Evolutionary conservation across 2,113 vertebrate species (phyloP), one percentile per base, ranked within the genome.

Genomic region (Oreochromis spilurus): DNA sequence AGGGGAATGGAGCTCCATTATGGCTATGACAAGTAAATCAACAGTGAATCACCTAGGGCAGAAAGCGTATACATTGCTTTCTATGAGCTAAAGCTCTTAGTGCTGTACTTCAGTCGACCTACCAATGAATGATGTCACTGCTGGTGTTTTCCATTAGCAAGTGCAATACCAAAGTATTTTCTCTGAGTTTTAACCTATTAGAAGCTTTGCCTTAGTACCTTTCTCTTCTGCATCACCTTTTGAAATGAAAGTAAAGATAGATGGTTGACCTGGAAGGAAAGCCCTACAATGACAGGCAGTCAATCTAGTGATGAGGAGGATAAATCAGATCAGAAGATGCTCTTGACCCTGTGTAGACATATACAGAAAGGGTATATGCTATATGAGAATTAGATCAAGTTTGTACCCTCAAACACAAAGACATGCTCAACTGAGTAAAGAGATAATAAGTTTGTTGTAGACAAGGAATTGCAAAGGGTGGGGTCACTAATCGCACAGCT

Each of bases 11-110:
- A 58, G 67, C 31, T 52, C 84, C 58, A 87, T 92, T 87, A 90
- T n/a, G 24, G 80, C 77, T 62, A 83, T 81, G 83, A 60, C 83
- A 43, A 84, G 82, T 82, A 91, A 90, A 92, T 92, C 90, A 89
- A 88, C 38, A 45, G 55, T 21, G 60, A 91, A 88, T 72, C 43
- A 84, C 83, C 86, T 9, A n/a, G 60, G 60, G 50, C 70, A 83
- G 40, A 83, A 80, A 83, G 86, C 12, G 38, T 78, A 29, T 36
- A 50, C 43, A 43, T 17, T 31, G 29, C 19, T 82, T 77, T 84
- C 55, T 38, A 45, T 31, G 21, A 24, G 9, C 31, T 70, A 11
- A 78, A 91, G 83, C 82, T 52, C 72, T 54, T 19, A 83, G 38
- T 43, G 40, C 55, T 82, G 17, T 58, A 70, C 9, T 40, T 88